phyloP scores from a whole-genome alignment of 1,140 invertebrate species.

The Cecropterus lyciades region DNA sequence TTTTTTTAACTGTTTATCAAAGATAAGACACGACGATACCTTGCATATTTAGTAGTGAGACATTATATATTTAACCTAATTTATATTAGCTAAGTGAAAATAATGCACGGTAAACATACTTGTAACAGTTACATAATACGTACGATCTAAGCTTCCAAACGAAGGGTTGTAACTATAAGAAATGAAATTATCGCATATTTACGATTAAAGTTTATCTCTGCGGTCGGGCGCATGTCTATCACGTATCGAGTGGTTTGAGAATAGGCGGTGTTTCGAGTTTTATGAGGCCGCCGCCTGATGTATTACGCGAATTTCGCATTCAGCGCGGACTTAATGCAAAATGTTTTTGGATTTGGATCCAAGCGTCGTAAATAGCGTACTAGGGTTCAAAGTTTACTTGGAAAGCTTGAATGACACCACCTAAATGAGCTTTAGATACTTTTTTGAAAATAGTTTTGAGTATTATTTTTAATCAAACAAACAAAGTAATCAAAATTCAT shows the following conservation, averaged over 20 bases:
- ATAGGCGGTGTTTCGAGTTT: constrained; percentile 37
- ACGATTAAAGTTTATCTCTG: not conserved
- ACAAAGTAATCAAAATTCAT: too few species aligned
- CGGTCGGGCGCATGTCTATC: too few species aligned
- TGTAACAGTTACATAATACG: too few species aligned
- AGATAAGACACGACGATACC: too few species aligned
- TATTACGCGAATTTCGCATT: constrained; percentile 41
- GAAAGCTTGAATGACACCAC: not conserved
- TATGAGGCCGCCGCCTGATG: constrained; percentile 39
- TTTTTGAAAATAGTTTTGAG: not conserved
- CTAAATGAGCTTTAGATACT: not conserved
- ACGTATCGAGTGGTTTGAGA: constrained; percentile 32
- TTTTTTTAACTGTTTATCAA: too few species aligned
- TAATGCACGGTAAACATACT: too few species aligned
- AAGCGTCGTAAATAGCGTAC: not conserved
- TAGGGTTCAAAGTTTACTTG: not conserved
- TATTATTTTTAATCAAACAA: too few species aligned
- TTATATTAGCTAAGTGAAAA: too few species aligned
- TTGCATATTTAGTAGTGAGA: too few species aligned
- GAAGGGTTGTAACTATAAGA: not conserved
- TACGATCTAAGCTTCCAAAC: too few species aligned
- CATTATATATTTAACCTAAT: too few species aligned
- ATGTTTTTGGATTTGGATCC: constrained; percentile 25
- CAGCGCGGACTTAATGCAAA: constrained; percentile 30
- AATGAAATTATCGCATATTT: not conserved